Evolutionary conservation across 2,113 vertebrate species (phyloP).

Genomic region (Bos indicus): DNA sequence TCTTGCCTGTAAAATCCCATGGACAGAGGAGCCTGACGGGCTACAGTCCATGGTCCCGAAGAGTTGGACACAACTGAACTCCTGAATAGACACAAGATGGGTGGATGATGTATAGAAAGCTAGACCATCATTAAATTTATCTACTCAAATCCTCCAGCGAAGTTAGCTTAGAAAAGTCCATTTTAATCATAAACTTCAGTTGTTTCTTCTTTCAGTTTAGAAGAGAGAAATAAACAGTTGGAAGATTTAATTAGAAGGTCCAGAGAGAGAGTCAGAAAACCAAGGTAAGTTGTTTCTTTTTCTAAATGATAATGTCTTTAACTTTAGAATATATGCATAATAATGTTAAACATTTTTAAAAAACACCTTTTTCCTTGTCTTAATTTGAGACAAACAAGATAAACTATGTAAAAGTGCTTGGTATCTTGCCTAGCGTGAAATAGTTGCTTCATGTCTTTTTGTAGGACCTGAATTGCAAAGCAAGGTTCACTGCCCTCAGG

Average conservation of each 20-base stretch:
- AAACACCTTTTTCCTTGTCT: neutral
- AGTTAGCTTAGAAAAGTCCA: neutral
- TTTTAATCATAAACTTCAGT: neutral
- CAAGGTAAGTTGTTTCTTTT: slow-evolving; percentile 24
- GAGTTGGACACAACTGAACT: neutral
- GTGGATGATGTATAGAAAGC: neutral
- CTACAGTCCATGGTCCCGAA: neutral
- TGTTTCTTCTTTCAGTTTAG: slow-evolving; percentile 48
- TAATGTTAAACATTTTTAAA: neutral
- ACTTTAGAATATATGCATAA: neutral
- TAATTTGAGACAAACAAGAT: neutral
- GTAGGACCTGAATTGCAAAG: neutral
- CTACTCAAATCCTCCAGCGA: neutral
- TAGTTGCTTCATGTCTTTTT: neutral
- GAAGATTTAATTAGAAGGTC: slow-evolving; percentile 54
- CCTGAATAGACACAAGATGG: neutral
- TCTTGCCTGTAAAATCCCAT: neutral
- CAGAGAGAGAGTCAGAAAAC: slow-evolving; percentile 39
- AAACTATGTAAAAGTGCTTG: neutral
- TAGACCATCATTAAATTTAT: neutral
- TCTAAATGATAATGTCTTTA: neutral
- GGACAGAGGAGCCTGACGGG: neutral
- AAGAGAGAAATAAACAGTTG: slow-evolving; percentile 61
- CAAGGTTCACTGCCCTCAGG: neutral
- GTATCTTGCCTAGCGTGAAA: neutral